Conservation (phyloP, 2,888 invertebrate species). For the Hoplodrina ambigua region DNA sequence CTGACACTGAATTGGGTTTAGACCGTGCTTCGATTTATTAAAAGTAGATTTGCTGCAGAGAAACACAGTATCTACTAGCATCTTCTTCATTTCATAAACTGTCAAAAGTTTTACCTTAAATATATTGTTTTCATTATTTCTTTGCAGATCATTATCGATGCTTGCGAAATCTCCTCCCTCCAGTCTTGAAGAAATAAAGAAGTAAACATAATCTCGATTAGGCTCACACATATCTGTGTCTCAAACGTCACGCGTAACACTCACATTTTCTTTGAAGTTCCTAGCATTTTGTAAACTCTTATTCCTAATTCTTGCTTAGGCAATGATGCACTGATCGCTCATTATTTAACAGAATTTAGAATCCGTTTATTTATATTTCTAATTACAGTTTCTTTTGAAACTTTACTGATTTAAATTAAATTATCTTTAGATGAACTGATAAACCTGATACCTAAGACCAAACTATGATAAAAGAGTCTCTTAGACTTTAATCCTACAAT, state of each 20-base stretch:
- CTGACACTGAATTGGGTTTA: conserved; percentile 1
- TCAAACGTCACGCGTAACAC: conserved; percentile 40
- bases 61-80: conserved; percentile 21
- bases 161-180: conserved; percentile 84
- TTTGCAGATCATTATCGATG: conserved; percentile 87
- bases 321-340: conserved; percentile 56
- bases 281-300: conserved; percentile 56
- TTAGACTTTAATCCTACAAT: conserved; percentile 37
- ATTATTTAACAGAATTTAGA: conserved; percentile 33
- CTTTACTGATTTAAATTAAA: conserved; percentile 14
- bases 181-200: conserved; percentile 82
- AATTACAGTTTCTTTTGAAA: conserved; percentile 42
- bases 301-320: conserved; percentile 57
- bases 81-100: conserved; percentile 51
- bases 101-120: not conserved
- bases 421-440: conserved; percentile 8
- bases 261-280: conserved; percentile 60
- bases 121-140: conserved; percentile 29
- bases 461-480: conserved; percentile 11
- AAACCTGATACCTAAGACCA: not conserved
- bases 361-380: conserved; percentile 21
- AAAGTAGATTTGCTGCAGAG: not conserved
- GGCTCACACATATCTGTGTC: conserved; percentile 27
- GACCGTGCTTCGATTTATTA: not conserved
- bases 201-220: conserved; percentile 70